A percentile compares a stretch with the other conserved stretches of the same genome.
Conservation (phyloP, 2,888 invertebrate genomes). For the Phortica magna region DNA sequence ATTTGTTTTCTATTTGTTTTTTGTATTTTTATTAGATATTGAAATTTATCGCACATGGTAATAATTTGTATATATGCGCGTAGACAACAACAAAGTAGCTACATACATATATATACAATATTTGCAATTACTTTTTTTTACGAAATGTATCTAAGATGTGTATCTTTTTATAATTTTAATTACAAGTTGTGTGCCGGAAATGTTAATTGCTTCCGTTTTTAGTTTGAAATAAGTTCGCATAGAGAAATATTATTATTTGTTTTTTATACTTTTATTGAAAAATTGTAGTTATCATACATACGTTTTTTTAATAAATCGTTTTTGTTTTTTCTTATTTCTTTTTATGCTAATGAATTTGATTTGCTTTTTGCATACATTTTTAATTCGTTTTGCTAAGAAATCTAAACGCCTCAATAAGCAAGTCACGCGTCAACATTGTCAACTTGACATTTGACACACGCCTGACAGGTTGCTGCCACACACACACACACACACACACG, state of each 20-base stretch:
- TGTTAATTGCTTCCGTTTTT: slow-evolving; percentile 70
- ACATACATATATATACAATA: too few relatives aligned
- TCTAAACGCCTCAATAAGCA: too few relatives aligned
- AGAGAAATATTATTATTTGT: background rate
- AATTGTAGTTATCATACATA: too few relatives aligned
- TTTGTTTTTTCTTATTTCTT: too few relatives aligned
- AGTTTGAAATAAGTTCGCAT: slow-evolving; percentile 48
- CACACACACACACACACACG: background rate
- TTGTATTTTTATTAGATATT: slow-evolving; percentile 54
- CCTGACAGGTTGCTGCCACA: slow-evolving; percentile 4
- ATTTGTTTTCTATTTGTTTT: slow-evolving; percentile 56
- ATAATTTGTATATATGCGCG: slow-evolving; percentile 1
- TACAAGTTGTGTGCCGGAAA: slow-evolving; percentile 67
- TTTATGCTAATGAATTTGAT: too few relatives aligned
- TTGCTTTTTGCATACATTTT: too few relatives aligned
- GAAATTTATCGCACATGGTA: slow-evolving; percentile 37
- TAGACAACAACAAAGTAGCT: too few relatives aligned
- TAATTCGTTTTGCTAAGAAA: too few relatives aligned
- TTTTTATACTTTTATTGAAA: background rate
- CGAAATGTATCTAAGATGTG: slow-evolving; percentile 46
- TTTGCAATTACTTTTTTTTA: background rate
- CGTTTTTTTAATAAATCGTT: background rate
- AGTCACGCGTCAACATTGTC: too few relatives aligned
- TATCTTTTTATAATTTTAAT: slow-evolving; percentile 71
- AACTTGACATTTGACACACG: slow-evolving; percentile 13